phyloP scores from a whole-genome alignment of 92 coral and sea anemone genomes.

The Porites evermanni region DNA sequence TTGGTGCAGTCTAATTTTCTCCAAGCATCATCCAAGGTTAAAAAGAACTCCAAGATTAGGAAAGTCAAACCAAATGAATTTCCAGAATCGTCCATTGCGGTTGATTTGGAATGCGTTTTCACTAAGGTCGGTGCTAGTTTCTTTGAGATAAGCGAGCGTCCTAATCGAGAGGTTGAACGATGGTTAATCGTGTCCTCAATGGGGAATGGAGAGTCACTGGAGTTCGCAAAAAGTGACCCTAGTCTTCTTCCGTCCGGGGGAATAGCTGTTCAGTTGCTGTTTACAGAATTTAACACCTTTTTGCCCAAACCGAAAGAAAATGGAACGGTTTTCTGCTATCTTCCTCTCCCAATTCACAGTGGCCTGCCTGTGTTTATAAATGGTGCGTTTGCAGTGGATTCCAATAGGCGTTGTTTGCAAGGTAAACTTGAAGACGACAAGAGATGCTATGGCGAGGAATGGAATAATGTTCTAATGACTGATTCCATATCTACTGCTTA shows the following conservation, averaged over 20 bases:
- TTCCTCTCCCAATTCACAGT: conserved; percentile 82
- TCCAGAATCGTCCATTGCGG: conserved; percentile 48
- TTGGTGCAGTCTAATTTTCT: conserved; percentile 64
- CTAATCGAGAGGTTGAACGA: not conserved
- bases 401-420: conserved; percentile 77
- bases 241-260: conserved; percentile 86
- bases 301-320: conserved; percentile 32
- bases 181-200: conserved; percentile 84
- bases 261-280: conserved; percentile 63
- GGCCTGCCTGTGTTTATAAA: conserved; percentile 85
- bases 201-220: conserved; percentile 66
- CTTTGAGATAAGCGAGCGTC: not conserved
- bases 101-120: conserved; percentile 26
- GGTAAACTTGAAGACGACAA: conserved; percentile 77
- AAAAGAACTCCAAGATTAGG: not conserved
- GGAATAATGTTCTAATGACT: conserved; percentile 67
- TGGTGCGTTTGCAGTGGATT: conserved; percentile 76
- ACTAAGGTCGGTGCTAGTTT: conserved; percentile 42
- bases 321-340: conserved; percentile 81
- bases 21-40: conserved; percentile 63
- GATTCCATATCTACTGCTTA: conserved; percentile 68
- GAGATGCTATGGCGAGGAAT: conserved; percentile 51
- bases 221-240: conserved; percentile 49
- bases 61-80: not conserved
- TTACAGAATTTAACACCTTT: not conserved